Evolutionary conservation across 2,113 vertebrate species (phyloP), one percentile per base, ranked within the genome.

Genomic region (Willisornis vidua): DNA sequence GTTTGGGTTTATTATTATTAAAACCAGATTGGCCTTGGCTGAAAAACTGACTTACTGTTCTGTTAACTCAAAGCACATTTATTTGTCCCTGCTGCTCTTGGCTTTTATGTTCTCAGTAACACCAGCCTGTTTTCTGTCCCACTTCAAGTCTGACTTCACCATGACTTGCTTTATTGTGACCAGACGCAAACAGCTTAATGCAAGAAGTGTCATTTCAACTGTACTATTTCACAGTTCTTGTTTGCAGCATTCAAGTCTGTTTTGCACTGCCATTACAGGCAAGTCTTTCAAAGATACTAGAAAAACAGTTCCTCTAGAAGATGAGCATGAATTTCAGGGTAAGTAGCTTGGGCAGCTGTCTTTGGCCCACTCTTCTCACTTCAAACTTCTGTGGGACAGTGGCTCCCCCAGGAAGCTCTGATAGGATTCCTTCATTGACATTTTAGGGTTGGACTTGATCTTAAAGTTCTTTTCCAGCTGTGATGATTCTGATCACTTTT

Each of bases 11-110:
- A 57, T 87, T 89, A 48, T 72, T 75, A 93, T 92, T 90, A 72
- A 81, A 78, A 95, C 1, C 89, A 83, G 41, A 59, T 39, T 58
- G 18, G 67, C 46, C 51, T 88, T 80, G 75, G 72, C 37, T 88
- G 63, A 67, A 83, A 75, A 90, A 84, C 23, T 35, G 39, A 75
- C 49, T 91, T 79, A 57, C 52, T 82, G 52, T 66, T 92, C 49
- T 45, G 39, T 87, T 91, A 94, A 94, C 46, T 86, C 20, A 89
- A 93, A 85, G 88, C 71, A 87, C 16, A 23, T 76, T 74, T 84
- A 74, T 92, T 71, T 72, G 66, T 45, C 62, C 48, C 24, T 73
- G 63, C 49, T 93, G 54, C 55, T 88, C 72, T 83, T 39, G 16
- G 46, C 41, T 88, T 83, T 89, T 75, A 57, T 4, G n/a, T 8